A percentile compares a stretch with the other conserved stretches of the same genome.
Evolutionary conservation across 2,113 vertebrate species (phyloP).

Genomic region (Nycticebus coucang): DNA sequence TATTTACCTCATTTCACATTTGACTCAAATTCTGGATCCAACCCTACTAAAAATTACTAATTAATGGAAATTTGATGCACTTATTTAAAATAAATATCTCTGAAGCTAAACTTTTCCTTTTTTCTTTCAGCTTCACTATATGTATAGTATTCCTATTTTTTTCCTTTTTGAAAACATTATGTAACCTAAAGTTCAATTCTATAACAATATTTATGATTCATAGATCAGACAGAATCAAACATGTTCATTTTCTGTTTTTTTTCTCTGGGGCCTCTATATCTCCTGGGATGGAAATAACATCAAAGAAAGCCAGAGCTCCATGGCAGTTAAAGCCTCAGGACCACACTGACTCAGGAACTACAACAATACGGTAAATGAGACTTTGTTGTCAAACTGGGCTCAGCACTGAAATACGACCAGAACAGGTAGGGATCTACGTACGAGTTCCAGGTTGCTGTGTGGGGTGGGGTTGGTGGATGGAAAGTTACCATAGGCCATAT

Average conservation of each 20-base stretch:
- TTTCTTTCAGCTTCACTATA: background rate
- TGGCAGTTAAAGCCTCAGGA: background rate
- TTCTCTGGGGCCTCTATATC: background rate
- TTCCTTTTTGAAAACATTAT: background rate
- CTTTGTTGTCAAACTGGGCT: background rate
- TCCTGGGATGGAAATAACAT: background rate
- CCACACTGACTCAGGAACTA: background rate
- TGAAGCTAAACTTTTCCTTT: background rate
- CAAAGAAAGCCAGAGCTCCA: background rate
- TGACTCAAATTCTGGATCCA: background rate
- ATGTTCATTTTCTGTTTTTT: background rate
- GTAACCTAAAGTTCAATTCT: background rate
- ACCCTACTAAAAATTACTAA: background rate
- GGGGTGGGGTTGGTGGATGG: background rate
- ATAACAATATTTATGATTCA: background rate
- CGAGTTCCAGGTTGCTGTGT: background rate
- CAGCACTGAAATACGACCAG: background rate
- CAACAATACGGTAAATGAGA: background rate
- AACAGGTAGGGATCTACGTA: background rate
- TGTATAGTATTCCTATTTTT: background rate
- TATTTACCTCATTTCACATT: background rate
- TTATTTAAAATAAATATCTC: background rate
- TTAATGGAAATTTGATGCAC: background rate
- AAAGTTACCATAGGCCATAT: background rate
- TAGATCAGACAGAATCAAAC: background rate